phyloP scores from a whole-genome alignment of 2,888 invertebrate genomes.

The Ligdia adustata region DNA sequence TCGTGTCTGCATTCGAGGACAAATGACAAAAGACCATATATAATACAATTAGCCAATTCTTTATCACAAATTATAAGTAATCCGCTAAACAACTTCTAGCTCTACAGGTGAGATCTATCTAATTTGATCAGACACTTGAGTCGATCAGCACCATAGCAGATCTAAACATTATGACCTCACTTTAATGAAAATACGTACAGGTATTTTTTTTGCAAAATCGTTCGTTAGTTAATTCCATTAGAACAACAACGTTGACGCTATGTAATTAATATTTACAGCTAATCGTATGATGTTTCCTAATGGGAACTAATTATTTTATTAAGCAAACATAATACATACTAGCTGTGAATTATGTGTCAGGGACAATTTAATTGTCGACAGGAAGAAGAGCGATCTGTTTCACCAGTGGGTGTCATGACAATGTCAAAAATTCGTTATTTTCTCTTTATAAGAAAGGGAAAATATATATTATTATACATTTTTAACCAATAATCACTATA shows the following conservation, averaged over 20 bases:
- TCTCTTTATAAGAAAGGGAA: too few relatives aligned
- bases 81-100: not conserved
- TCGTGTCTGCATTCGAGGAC: too few relatives aligned
- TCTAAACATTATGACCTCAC: not conserved
- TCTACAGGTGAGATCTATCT: not conserved
- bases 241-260: not conserved
- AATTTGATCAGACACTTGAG: not conserved
- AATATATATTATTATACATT: too few relatives aligned
- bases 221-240: slow-evolving; percentile 7
- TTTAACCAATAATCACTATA: too few relatives aligned
- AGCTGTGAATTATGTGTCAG: too few relatives aligned
- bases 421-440: too few relatives aligned
- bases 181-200: not conserved
- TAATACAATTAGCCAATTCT: not conserved
- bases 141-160: too few relatives aligned
- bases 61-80: not conserved
- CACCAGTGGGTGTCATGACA: too few relatives aligned
- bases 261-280: not conserved
- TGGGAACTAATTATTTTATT: slow-evolving; percentile 10
- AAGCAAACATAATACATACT: not conserved
- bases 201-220: too few relatives aligned
- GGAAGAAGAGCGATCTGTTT: not conserved
- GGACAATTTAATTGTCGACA: not conserved
- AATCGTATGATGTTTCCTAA: not conserved
- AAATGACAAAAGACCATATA: too few relatives aligned